Evolutionary conservation across 2,888 invertebrate species (phyloP).

Genomic region (Eretmocerus hayati): DNA sequence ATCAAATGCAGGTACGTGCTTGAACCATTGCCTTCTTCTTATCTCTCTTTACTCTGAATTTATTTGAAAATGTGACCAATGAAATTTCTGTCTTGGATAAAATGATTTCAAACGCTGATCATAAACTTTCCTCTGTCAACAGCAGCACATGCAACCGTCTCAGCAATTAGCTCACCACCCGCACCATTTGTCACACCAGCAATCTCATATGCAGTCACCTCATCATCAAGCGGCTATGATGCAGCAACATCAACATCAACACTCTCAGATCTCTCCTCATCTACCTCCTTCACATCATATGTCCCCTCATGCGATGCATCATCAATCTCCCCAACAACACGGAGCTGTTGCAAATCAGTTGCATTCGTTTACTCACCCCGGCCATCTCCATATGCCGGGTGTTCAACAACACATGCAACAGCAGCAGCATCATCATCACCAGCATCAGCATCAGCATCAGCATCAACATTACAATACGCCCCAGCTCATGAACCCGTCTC

Average conservation of each 20-base stretch:
- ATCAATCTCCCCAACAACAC: slow-evolving; percentile 26
- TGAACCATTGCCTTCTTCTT: too few relatives aligned
- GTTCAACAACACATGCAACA: slow-evolving; percentile 7
- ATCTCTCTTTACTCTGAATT: too few relatives aligned
- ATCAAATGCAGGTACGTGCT: slow-evolving; percentile 34
- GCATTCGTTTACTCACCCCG: too few relatives aligned
- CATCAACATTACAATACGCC: too few relatives aligned
- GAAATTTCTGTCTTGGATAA: too few relatives aligned
- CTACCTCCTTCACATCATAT: slow-evolving; percentile 26
- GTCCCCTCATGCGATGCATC: slow-evolving; percentile 29
- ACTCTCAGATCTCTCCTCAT: slow-evolving; percentile 44
- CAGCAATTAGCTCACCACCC: slow-evolving; percentile 43
- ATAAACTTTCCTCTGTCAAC: slow-evolving; percentile 40
- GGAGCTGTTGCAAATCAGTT: not conserved
- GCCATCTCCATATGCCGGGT: not conserved
- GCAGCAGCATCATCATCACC: slow-evolving; percentile 40
- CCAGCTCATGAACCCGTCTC: slow-evolving; percentile 11
- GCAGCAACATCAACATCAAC: slow-evolving; percentile 31
- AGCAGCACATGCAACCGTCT: slow-evolving; percentile 47
- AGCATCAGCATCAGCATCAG: slow-evolving; percentile 28
- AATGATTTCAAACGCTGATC: too few relatives aligned
- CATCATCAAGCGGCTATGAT: too few relatives aligned
- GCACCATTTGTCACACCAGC: slow-evolving; percentile 34
- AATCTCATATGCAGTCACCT: slow-evolving; percentile 37
- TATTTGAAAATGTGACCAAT: too few relatives aligned